Conservation (phyloP, 2,113 vertebrate genomes). For the Phalacrocorax aristotelis region DNA sequence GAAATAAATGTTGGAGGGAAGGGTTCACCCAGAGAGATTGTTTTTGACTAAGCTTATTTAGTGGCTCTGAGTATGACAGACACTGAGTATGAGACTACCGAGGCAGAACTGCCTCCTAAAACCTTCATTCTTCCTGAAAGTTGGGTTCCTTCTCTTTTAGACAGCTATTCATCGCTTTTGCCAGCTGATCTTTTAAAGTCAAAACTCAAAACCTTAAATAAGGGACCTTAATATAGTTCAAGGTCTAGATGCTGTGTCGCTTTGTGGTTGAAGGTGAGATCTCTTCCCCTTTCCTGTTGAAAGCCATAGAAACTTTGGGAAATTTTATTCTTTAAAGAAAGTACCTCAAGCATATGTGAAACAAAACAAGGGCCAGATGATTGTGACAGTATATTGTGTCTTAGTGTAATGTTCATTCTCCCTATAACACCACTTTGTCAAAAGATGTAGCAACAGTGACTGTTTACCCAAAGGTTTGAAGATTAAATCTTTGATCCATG, state of each 20-base stretch:
- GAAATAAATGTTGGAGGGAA: not conserved
- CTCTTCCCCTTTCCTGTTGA: not conserved
- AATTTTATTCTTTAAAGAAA: not conserved
- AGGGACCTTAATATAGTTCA: not conserved
- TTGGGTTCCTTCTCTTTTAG: not conserved
- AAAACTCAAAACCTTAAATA: not conserved
- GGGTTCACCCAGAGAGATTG: rapidly evolving
- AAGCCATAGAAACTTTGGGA: not conserved
- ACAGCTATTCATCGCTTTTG: not conserved
- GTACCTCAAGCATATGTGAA: not conserved
- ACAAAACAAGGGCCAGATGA: not conserved
- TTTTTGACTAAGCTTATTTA: not conserved
- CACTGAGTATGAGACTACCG: not conserved
- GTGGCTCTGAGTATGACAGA: not conserved
- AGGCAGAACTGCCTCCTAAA: not conserved
- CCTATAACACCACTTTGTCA: not conserved
- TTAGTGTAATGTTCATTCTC: not conserved
- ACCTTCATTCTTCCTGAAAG: not conserved
- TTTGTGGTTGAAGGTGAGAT: not conserved
- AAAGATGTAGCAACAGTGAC: not conserved
- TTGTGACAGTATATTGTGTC: not conserved
- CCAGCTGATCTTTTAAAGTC: not conserved
- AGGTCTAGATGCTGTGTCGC: not conserved
- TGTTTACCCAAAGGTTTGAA: not conserved
- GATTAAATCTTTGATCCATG: not conserved